These are phyloP conservation scores for Tigriopus japonicus DNA, from an alignment of 1,140 invertebrate genomes.

Conservation along the genomic window DNA sequence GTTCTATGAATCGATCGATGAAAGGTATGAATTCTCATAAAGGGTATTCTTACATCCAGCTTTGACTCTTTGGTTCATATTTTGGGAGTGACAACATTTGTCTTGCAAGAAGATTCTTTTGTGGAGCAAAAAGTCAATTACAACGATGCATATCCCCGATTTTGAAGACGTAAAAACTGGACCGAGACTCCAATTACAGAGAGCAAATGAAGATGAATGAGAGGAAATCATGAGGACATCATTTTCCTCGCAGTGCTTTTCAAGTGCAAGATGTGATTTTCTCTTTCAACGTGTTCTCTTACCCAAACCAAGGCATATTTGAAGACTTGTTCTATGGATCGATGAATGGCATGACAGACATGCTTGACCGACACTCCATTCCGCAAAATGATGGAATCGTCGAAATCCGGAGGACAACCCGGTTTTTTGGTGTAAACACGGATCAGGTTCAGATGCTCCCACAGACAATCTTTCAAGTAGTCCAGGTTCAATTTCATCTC, in stretches of 20 bases:
- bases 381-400: constrained; percentile 78
- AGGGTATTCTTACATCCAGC: too few species aligned
- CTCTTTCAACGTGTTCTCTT: constrained; percentile 20
- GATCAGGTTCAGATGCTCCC: constrained; percentile 85
- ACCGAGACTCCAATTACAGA: not conserved
- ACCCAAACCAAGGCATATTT: constrained; percentile 96
- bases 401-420: constrained; percentile 85
- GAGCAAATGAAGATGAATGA: not conserved
- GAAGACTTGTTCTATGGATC: constrained; percentile 71
- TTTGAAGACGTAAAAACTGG: not conserved
- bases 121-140: not conserved
- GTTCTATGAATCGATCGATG: constrained; percentile 78
- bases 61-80: too few species aligned
- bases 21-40: constrained; percentile 82
- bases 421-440: constrained; percentile 97
- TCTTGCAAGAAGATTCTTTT: not conserved
- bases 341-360: constrained; percentile 91
- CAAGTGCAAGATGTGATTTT: not conserved
- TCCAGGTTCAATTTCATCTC: constrained; percentile 99
- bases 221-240: not conserved
- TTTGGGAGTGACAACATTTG: too few species aligned
- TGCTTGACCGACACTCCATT: constrained; percentile 82
- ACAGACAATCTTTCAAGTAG: constrained; percentile 72
- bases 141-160: not conserved
- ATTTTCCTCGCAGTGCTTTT: not conserved